These are phyloP conservation scores for Smithornis capensis DNA, from an alignment of 2,113 vertebrate species.

Conservation along the genomic window DNA sequence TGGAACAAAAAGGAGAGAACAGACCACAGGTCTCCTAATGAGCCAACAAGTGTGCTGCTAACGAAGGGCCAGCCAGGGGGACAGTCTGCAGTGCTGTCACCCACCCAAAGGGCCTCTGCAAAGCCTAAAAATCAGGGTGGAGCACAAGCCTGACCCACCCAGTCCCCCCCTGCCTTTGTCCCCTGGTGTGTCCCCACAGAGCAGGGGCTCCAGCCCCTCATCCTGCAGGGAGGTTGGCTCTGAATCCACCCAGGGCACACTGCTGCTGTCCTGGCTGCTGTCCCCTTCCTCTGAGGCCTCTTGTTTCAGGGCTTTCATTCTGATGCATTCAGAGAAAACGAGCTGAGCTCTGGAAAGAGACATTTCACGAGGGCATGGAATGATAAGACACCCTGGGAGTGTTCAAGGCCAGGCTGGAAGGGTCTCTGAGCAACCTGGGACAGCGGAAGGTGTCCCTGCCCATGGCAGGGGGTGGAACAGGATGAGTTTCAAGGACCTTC, in stretches of 20 bases:
- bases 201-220: not conserved
- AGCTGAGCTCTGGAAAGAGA: not conserved
- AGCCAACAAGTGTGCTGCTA: not conserved
- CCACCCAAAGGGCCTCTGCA: not conserved
- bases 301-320: not conserved
- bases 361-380: not conserved
- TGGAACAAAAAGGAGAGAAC: not conserved
- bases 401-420: not conserved
- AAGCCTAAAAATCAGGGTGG: not conserved
- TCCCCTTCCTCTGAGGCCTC: not conserved
- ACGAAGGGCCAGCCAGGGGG: not conserved
- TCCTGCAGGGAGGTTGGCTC: not conserved
- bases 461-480: not conserved
- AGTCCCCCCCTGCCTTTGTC: too few species aligned
- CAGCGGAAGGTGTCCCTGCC: not conserved
- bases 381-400: not conserved
- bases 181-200: too few species aligned
- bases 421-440: not conserved
- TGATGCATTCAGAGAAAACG: not conserved
- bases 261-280: too few species aligned
- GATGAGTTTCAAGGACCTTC: not conserved
- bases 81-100: not conserved
- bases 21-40: not conserved
- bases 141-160: fast-evolving
- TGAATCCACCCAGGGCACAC: not conserved